Evolutionary conservation across 2,113 vertebrate genomes (phyloP), one percentile per base, ranked within the genome.

Genomic region (Rostratula benghalensis): DNA sequence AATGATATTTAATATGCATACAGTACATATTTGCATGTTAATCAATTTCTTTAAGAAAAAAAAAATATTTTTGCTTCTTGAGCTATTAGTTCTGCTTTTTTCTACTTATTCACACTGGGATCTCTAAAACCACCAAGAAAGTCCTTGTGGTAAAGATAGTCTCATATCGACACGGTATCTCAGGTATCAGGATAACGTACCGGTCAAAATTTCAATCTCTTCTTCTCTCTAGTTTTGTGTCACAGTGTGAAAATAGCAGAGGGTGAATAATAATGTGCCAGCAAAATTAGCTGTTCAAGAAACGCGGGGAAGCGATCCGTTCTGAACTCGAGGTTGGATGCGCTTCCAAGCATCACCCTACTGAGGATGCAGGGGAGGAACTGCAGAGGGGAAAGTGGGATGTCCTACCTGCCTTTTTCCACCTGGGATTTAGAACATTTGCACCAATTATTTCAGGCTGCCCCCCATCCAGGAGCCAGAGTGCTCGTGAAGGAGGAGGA

Each of bases 1-100:
- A 98, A 96, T 95, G 37, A 53, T 95, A 96, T 93, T 95, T 89
- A 97, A 97, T 94, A 97, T 87, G 95, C 93, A 97, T 94, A 90
- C 93, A 94, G 97, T 76, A 96, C 83, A 81, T 87, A 96, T 97
- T 97, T 96, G 96, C 94, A 97, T 95, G 96, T 89, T 92, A 94
- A 97, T 97, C 92, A 79, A 92, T 94, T 96, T 94, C 90, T 89
- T 97, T 88, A 93, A 86, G 76, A 93, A 93, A 93, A 94, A 95
- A 82, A 95, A 92, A 94, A 95, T 92, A 95, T 97, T 80, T 93
- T 88, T 88, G 74, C 86, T 95, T 93, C 90, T 94, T 82, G 61
- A 76, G 54, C 67, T 82, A 96, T 93, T 93, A 96, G 80, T 89
- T 95, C 50, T 94, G 79, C 37, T 90, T 95, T 95, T 96, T 87